Percentiles rank a stretch among this genome's conserved stretches.
Conservation (phyloP, 2,888 invertebrate species). For the Atrina japonica region DNA sequence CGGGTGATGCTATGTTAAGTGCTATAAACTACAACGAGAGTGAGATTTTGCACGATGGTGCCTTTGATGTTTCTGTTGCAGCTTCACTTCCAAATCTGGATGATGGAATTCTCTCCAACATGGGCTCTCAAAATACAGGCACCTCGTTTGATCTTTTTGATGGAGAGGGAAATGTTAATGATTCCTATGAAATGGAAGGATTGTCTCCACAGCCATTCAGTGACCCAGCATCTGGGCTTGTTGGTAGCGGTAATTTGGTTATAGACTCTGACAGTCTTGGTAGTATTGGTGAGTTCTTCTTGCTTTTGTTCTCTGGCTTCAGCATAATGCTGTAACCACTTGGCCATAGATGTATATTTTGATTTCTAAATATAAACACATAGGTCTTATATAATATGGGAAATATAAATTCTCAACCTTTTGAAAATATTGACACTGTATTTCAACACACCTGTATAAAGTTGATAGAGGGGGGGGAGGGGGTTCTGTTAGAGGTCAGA, state of each 20-base stretch:
- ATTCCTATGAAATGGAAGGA: slow-evolving; percentile 74
- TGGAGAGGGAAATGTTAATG: slow-evolving; percentile 75
- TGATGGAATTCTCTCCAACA: slow-evolving; percentile 72
- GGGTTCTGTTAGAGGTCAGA: too few species aligned
- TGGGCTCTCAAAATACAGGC: slow-evolving; percentile 59
- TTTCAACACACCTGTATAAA: not conserved
- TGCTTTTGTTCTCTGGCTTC: too few species aligned
- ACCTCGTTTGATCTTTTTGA: slow-evolving; percentile 74
- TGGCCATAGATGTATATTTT: too few species aligned
- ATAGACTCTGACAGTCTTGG: slow-evolving; percentile 40
- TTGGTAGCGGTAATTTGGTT: slow-evolving; percentile 53
- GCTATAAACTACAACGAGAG: slow-evolving; percentile 79
- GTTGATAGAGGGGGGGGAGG: too few species aligned
- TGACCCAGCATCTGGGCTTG: slow-evolving; percentile 63
- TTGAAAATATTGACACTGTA: not conserved
- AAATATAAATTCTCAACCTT: not conserved
- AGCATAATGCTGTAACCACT: too few species aligned
- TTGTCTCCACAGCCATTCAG: slow-evolving; percentile 76
- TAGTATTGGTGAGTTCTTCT: not conserved
- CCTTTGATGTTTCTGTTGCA: slow-evolving; percentile 76
- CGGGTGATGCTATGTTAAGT: slow-evolving; percentile 80
- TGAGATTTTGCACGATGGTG: slow-evolving; percentile 77
- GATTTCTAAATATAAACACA: too few species aligned
- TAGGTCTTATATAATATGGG: too few species aligned
- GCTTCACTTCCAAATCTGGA: slow-evolving; percentile 72